Base-by-base conservation (phyloP, 2,797 vertebrate genomes). In the Champsocephalus esox region DNA sequence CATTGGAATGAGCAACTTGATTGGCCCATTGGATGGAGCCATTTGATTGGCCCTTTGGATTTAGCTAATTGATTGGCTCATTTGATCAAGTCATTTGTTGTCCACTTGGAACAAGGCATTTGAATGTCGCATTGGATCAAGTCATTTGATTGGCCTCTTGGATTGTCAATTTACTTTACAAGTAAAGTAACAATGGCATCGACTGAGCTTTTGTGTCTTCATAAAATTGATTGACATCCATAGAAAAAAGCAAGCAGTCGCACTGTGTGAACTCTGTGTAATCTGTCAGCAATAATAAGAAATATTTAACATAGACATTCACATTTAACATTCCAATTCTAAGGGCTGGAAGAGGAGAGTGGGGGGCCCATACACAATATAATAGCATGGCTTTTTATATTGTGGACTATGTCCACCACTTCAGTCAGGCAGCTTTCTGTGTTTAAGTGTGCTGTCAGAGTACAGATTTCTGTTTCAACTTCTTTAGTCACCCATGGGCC, bases 391-490 rank as follows among this genome's bases (percentile, higher is more conserved):
- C 32, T 79, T 70, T 62, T 73, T 59, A 72, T 72, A 57, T 76
- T 60, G 67, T 70, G 68, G 70, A 73, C 64, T 0, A 3, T 34
- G 57, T 77, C 71, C 79, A 80, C 61, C 51, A 56, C 60, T 75
- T 79, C 54, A 80, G 76, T 50, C 77, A 46, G 58, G 19, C 58
- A 54, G 66, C 50, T 73, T 74, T 14, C 4, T 7, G 6, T 46
- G 50, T 48, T 14, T 0, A 60, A 32, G 55, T 43, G 66, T 57
- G 3, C 60, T 69, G 43, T 63, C 50, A 68, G 34, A 60, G 63
- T 38, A 60, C 73, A 70, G 59, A 72, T 63, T 76, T 69, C 69
- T 76, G 71, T 81, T 88, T 87, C 67, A 80, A 81, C 78, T 73
- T 83, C 57, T 84, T 76, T 70, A 69, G 70, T 80, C 67, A 64